Evolutionary conservation across 2,888 invertebrate genomes (phyloP).

Genomic region (Timema cristinae): DNA sequence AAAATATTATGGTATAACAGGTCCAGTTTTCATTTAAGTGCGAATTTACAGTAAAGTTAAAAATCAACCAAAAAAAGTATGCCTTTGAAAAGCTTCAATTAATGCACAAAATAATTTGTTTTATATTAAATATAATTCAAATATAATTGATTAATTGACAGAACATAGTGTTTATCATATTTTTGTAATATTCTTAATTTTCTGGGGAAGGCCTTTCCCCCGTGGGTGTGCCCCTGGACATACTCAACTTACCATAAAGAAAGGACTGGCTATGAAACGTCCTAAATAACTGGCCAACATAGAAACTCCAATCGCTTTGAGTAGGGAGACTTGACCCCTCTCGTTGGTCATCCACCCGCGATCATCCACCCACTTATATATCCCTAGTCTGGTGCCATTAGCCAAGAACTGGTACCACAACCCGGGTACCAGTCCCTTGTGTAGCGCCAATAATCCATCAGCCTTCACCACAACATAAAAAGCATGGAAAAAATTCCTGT

Average conservation of each 20-base stretch:
- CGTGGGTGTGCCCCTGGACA: too few relatives aligned
- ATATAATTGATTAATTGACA: too few relatives aligned
- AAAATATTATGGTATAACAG: too few relatives aligned
- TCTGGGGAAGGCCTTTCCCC: too few relatives aligned
- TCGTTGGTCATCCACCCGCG: conserved; percentile 56
- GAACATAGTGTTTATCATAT: too few relatives aligned
- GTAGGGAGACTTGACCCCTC: conserved; percentile 62
- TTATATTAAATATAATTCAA: too few relatives aligned
- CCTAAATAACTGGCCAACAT: conserved; percentile 76
- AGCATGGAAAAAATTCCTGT: conserved; percentile 68
- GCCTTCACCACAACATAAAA: conserved; percentile 70
- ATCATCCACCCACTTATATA: conserved; percentile 67
- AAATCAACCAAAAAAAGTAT: too few relatives aligned
- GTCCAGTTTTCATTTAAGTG: too few relatives aligned
- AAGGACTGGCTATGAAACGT: conserved; percentile 76
- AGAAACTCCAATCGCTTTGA: conserved; percentile 65
- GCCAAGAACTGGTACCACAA: conserved; percentile 82
- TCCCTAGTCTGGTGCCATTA: conserved; percentile 77
- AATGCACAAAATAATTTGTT: too few relatives aligned
- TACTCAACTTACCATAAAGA: conserved; percentile 62
- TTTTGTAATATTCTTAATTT: too few relatives aligned
- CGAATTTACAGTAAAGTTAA: too few relatives aligned
- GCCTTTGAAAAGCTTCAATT: too few relatives aligned
- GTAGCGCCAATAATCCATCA: conserved; percentile 75
- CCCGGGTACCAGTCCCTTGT: conserved; percentile 80